Evolutionary conservation across 2,888 invertebrate genomes (phyloP), one percentile per base, ranked within the genome.

Genomic region (Epinotia brunnichana): DNA sequence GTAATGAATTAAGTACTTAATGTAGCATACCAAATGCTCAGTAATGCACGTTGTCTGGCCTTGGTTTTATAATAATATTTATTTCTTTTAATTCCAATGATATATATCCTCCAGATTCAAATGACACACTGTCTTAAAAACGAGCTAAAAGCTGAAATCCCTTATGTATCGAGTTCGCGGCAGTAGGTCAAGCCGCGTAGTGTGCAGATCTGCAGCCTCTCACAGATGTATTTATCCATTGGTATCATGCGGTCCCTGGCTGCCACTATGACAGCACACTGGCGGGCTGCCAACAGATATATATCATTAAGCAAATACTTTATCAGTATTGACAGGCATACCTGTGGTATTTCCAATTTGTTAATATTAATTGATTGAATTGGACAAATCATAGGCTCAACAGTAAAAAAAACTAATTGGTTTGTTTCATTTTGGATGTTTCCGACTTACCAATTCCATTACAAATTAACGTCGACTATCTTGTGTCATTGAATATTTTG

Each of bases 161-260:
- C 53, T 56, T 39, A 11, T n/a, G 29, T 29, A 63, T 35, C 9
- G 29, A 48, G n/a, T 21, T 41, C 15, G 17, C 29, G 19, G 54
- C 60, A 61, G 66, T 66, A 67, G 44, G 71, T 67, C 66, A 67
- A 44, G 41, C 51, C 41, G 59, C 60, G 44, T 54, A 60, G 44
- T 54, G 35, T 48, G 35, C 57, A 62, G 54, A 71, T 67, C 51
- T 53, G 60, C 61, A 61, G 66, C 44, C 59, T 60, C 29, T 61
- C 54, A 35, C 66, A 19, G 29, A 54, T 19, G 54, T 19, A 53
- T 67, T 61, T 29, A 67, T 71, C 64, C 66, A 71, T 71, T 60
- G 53, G 71, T 66, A 41, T 54, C 64, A 54, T 35, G 19, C 48
- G 68, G 19, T n/a, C 9, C 29, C 44, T 51, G 19, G 21, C 2